Evolutionary conservation across 2,797 vertebrate species (phyloP).

Genomic region (Falco berigora): DNA sequence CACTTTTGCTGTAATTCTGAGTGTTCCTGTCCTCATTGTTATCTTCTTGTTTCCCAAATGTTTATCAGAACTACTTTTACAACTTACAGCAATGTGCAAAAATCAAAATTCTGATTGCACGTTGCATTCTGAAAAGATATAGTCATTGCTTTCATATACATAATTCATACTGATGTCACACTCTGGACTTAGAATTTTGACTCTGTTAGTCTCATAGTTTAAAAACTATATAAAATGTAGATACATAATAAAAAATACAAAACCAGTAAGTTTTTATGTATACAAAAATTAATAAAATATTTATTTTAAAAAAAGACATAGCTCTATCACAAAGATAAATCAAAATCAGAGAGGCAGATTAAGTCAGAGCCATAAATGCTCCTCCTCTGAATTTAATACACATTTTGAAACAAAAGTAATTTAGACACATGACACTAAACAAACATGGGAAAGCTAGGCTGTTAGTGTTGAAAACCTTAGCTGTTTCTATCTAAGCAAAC

Average conservation of each 20-base stretch:
- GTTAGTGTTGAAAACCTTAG: not conserved
- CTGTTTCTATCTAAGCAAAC: not conserved
- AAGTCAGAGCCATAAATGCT: not conserved
- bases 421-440: not conserved
- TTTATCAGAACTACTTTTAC: not conserved
- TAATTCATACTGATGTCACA: not conserved
- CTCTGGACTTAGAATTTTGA: not conserved
- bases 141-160: not conserved
- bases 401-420: not conserved
- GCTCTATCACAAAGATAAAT: not conserved
- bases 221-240: not conserved
- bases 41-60: not conserved
- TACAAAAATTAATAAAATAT: too few relatives aligned
- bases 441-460: not conserved
- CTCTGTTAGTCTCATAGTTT: not conserved
- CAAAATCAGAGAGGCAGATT: not conserved
- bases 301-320: not conserved
- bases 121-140: not conserved
- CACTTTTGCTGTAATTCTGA: not conserved
- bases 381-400: slow-evolving; percentile 4
- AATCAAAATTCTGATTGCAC: not conserved
- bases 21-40: not conserved
- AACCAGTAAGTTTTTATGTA: too few relatives aligned
- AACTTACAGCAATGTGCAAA: not conserved
- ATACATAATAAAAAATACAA: too few relatives aligned